phyloP scores from a whole-genome alignment of 1,140 invertebrate species.

The Zaprionus davidi region DNA sequence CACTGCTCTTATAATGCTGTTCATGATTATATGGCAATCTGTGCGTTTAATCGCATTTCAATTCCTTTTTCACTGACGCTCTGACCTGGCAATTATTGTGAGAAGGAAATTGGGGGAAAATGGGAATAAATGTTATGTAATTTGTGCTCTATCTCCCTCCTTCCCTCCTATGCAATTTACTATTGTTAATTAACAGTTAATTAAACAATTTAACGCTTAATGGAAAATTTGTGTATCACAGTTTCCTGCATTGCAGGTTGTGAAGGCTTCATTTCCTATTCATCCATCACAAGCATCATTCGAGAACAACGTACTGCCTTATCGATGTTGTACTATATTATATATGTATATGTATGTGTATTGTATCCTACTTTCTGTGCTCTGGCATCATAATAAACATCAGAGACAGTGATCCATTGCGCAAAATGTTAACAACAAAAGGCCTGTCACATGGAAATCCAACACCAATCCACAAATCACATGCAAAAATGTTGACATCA shows the following conservation, averaged over 20 bases:
- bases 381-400: not conserved
- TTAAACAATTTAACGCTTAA: conserved; percentile 31
- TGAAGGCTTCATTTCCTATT: conserved; percentile 26
- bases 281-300: not conserved
- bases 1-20: conserved; percentile 13
- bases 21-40: conserved; percentile 44
- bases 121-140: not conserved
- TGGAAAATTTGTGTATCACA: conserved; percentile 17
- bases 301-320: not conserved
- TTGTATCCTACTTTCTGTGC: not conserved
- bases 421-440: conserved; percentile 44
- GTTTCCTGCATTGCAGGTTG: not conserved
- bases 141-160: not conserved
- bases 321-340: conserved; percentile 1
- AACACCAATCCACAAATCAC: conserved; percentile 68
- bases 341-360: not conserved
- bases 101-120: not conserved
- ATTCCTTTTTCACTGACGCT: conserved; percentile 19
- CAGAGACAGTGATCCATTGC: conserved; percentile 40
- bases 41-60: conserved; percentile 48
- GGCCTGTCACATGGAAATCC: conserved; percentile 64
- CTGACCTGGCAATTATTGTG: conserved; percentile 33
- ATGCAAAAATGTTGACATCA: conserved; percentile 76
- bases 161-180: not conserved
- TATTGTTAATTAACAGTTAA: conserved; percentile 41